phyloP scores from a whole-genome alignment of 2,888 invertebrate genomes.

The Campoplex nolae region DNA sequence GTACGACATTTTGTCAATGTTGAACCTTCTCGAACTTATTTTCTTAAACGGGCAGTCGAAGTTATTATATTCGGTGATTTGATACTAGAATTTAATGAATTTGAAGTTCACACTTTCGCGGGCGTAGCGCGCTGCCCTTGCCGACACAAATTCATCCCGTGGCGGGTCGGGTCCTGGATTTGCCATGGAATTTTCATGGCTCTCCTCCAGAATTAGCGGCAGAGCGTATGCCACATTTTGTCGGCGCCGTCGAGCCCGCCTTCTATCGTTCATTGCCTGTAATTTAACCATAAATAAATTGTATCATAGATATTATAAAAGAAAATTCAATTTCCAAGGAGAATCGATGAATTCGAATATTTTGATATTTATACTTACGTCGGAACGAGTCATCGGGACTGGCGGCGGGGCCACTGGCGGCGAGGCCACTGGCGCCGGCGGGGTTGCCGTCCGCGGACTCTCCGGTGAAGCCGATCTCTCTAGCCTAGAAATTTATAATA shows the following conservation, averaged over 20 bases:
- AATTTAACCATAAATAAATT: neutral
- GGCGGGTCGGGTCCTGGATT: slow-evolving; percentile 1
- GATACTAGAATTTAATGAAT: neutral
- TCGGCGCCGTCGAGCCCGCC: neutral
- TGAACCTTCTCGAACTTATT: slow-evolving; percentile 12
- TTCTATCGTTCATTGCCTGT: neutral
- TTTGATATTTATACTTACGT: slow-evolving; percentile 12
- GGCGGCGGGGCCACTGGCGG: neutral
- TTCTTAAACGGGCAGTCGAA: slow-evolving; percentile 9
- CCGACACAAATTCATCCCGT: neutral
- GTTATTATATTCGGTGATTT: slow-evolving; percentile 9
- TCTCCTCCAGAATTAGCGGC: neutral
- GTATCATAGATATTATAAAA: neutral
- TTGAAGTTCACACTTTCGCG: neutral
- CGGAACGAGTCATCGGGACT: neutral
- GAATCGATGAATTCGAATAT: slow-evolving; percentile 5
- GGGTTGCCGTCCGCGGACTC: no score
- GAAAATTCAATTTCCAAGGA: slow-evolving; percentile 7
- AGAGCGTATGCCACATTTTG: neutral
- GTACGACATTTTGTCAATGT: slow-evolving; percentile 9
- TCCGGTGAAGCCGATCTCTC: neutral
- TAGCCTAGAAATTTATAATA: slow-evolving; percentile 6
- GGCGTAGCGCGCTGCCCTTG: neutral
- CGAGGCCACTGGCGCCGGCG: neutral
- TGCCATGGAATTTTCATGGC: neutral